phyloP scores from a whole-genome alignment of 2,888 invertebrate genomes.

The Lepidocyrtoides sp. region DNA sequence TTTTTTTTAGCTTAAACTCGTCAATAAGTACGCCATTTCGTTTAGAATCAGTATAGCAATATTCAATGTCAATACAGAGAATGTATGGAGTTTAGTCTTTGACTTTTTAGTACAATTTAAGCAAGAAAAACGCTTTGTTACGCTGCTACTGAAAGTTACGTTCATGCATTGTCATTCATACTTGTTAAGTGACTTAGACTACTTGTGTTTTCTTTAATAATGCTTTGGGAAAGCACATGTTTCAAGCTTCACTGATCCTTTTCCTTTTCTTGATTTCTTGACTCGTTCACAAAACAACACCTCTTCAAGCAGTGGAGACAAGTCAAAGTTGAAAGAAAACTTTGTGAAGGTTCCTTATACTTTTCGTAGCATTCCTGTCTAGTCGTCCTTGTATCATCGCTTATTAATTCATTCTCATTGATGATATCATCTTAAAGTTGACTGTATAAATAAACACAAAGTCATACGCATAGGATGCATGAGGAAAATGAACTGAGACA shows the following conservation, averaged over 20 bases:
- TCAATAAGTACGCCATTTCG: no score
- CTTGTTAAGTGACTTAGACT: not conserved
- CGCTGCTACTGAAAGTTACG: no score
- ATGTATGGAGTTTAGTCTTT: not conserved
- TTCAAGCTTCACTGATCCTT: conserved; percentile 19
- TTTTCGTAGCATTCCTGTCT: conserved; percentile 19
- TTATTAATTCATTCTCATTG: conserved; percentile 25
- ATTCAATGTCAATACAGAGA: not conserved
- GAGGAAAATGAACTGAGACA: not conserved
- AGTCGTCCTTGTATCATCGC: conserved; percentile 10
- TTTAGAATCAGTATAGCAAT: not conserved
- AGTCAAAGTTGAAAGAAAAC: not conserved
- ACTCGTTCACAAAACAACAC: conserved; percentile 25
- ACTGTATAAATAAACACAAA: not conserved
- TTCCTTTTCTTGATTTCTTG: not conserved
- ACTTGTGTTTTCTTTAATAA: not conserved
- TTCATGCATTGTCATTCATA: not conserved
- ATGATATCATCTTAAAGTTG: conserved; percentile 25
- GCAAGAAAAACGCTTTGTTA: not conserved
- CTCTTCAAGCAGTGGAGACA: not conserved
- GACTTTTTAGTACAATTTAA: not conserved
- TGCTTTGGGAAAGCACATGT: conserved; percentile 33
- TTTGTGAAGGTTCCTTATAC: conserved; percentile 18
- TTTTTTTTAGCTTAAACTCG: not conserved
- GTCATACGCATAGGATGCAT: not conserved